Evolutionary conservation across 2,888 invertebrate genomes (phyloP), one percentile per base, ranked within the genome.

Genomic region (Andricus quercusramuli): DNA sequence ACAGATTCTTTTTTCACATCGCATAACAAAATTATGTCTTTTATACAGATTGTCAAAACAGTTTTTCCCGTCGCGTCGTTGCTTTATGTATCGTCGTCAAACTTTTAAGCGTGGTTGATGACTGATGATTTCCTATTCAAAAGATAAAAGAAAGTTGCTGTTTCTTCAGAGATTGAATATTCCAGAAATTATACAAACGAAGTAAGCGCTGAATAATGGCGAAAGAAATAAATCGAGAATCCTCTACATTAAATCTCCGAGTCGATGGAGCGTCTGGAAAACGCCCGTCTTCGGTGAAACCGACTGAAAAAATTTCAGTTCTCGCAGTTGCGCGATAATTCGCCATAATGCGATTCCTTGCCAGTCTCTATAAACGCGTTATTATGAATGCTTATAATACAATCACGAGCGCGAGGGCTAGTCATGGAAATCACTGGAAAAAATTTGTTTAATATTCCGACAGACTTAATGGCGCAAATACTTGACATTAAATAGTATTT

Each of bases 271-370:
- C n/a, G 0, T 56, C 56, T 11, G n/a, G 20, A 17, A 3, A 56
- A 56, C 9, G 11, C n/a, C 15, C 25, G 13, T 56, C 56, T 67
- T 59, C 81, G 80, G 32, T 70, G 77, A 82, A 83, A 80, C 76
- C 83, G 80, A 70, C 77, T 82, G 84, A 79, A 82, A 80, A 80
- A 84, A 85, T 87, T 83, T 87, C 79, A 82, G 85, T 87, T 82
- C 78, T 22, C 77, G 29, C 77, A 78, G 77, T 44, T 78, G 74
- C 44, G 70, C 78, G 68, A 68, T 85, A 79, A 85, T 87, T 84
- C 77, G 83, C 80, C 80, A 85, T 86, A 86, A 88, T 87, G 86
- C 74, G 80, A 88, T 87, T 85, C 66, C 74, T 32, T 65, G 74
- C 47, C 70, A 82, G 78, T 79, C 78, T 79, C 76, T 80, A 79